Evolutionary conservation across 2,888 invertebrate species (phyloP).

Genomic region (Cantharis nigra): DNA sequence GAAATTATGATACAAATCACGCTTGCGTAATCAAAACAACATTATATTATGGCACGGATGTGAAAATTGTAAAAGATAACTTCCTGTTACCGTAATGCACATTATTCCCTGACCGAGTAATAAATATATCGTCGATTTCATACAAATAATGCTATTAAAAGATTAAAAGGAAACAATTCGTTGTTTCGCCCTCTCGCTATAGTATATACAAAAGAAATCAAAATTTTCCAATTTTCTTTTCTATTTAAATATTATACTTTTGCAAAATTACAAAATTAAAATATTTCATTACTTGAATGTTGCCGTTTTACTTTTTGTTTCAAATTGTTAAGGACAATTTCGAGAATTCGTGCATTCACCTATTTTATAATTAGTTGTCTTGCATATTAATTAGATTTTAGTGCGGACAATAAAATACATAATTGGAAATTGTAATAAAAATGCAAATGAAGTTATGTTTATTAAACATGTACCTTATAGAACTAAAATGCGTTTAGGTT

Average conservation of each 20-base stretch:
- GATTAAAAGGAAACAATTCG: slow-evolving; percentile 35
- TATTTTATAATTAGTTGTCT: slow-evolving; percentile 11
- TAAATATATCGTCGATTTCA: slow-evolving; percentile 34
- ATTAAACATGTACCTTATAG: slow-evolving; percentile 20
- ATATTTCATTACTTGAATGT: neutral
- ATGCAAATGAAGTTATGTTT: slow-evolving; percentile 27
- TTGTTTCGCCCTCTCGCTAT: slow-evolving; percentile 12
- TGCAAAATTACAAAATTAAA: neutral
- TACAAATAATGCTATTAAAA: slow-evolving; percentile 39
- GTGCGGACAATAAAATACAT: slow-evolving; percentile 18
- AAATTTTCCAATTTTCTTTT: neutral
- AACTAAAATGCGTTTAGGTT: slow-evolving; percentile 12
- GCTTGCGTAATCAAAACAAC: slow-evolving; percentile 26
- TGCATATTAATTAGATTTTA: slow-evolving; percentile 26
- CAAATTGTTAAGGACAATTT: neutral
- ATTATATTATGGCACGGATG: slow-evolving; percentile 24
- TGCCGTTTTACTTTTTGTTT: neutral
- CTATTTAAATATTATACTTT: neutral
- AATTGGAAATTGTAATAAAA: slow-evolving; percentile 21
- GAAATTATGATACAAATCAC: slow-evolving; percentile 28
- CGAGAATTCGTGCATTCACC: neutral
- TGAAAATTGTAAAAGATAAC: slow-evolving; percentile 30
- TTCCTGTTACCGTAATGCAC: slow-evolving; percentile 28
- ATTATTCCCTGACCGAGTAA: slow-evolving; percentile 30
- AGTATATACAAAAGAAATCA: neutral